Evolutionary conservation across 2,888 invertebrate species (phyloP).

Genomic region (Andrena bicolor): DNA sequence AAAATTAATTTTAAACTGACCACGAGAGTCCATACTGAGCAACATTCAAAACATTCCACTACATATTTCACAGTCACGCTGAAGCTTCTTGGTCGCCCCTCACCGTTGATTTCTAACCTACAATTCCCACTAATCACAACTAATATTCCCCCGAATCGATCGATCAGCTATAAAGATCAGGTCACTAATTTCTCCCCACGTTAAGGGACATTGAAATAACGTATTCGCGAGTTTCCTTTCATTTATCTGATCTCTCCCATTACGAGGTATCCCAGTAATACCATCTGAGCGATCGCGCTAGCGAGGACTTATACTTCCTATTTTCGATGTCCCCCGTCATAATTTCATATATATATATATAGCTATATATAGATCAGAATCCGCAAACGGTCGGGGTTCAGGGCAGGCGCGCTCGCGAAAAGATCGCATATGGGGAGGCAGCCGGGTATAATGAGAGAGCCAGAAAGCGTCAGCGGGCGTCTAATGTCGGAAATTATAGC

Average conservation of each 20-base stretch:
- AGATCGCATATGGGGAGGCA: slow-evolving; percentile 79
- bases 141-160: background rate
- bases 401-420: slow-evolving; percentile 67
- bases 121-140: background rate
- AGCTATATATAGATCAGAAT: slow-evolving; percentile 70
- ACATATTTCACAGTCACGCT: background rate
- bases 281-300: slow-evolving; percentile 42
- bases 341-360: slow-evolving; percentile 77
- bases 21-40: background rate
- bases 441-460: slow-evolving; percentile 82
- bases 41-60: background rate
- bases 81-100: background rate
- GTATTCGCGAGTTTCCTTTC: slow-evolving; percentile 58
- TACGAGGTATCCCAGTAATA: slow-evolving; percentile 53
- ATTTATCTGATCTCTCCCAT: slow-evolving; percentile 64
- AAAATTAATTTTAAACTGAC: no score
- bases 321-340: slow-evolving; percentile 75
- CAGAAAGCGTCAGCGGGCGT: slow-evolving; percentile 84
- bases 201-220: slow-evolving; percentile 16
- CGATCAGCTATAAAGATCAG: slow-evolving; percentile 13
- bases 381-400: slow-evolving; percentile 72
- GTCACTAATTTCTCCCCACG: slow-evolving; percentile 27
- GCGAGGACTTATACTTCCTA: slow-evolving; percentile 59
- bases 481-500: slow-evolving; percentile 85
- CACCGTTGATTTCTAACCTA: no score